Conservation (phyloP, 2,888 invertebrate species). For the Melikaiella ostensackeni region DNA sequence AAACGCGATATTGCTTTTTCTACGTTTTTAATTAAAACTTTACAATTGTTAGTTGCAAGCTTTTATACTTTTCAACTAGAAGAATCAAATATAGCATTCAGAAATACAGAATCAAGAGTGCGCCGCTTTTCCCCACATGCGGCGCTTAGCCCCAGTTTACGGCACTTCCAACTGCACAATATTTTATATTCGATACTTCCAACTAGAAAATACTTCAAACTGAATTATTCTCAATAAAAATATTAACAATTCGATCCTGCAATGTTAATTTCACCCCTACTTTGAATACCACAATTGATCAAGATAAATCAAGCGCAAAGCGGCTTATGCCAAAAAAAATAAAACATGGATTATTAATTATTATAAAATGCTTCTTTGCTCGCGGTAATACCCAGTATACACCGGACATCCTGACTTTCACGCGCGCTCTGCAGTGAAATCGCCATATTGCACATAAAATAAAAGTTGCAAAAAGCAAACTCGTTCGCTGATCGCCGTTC, state of each 20-base stretch:
- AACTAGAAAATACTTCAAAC: too few relatives aligned
- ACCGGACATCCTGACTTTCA: conserved; percentile 68
- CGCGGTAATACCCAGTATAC: conserved; percentile 40
- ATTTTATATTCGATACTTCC: too few relatives aligned
- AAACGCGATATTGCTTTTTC: too few relatives aligned
- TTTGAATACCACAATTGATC: not conserved
- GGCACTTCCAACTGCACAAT: too few relatives aligned
- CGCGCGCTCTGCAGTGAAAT: conserved; percentile 60
- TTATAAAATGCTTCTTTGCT: conserved; percentile 42
- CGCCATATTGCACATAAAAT: conserved; percentile 48
- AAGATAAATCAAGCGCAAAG: not conserved
- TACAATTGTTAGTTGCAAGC: too few relatives aligned
- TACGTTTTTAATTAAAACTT: too few relatives aligned
- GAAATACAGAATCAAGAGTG: too few relatives aligned
- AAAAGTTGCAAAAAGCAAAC: conserved; percentile 47
- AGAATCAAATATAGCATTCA: too few relatives aligned
- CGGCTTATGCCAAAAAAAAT: not conserved
- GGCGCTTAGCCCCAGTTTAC: too few relatives aligned
- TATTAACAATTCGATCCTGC: not conserved
- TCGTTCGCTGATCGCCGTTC: conserved; percentile 45
- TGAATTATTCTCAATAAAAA: too few relatives aligned
- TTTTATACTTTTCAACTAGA: too few relatives aligned
- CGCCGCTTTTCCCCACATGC: too few relatives aligned
- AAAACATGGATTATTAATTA: not conserved
- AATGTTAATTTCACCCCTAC: not conserved